Percentiles rank a stretch among this genome's conserved stretches.
Conservation (phyloP, 2,888 invertebrate species). For the Teleogryllus oceanicus region DNA sequence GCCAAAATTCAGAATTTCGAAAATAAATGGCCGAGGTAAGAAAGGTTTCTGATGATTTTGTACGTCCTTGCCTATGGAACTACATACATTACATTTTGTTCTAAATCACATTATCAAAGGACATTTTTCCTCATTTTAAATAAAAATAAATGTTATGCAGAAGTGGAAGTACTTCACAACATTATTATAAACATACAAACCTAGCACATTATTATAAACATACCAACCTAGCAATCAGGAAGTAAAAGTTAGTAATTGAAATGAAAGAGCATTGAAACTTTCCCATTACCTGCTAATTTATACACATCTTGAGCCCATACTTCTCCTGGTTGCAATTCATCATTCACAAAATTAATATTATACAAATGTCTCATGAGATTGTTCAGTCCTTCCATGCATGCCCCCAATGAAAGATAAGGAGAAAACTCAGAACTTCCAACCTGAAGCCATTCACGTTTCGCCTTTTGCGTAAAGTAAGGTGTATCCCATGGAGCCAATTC, state of each 20-base stretch:
- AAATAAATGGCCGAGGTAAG: too few relatives aligned
- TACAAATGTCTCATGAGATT: slow-evolving; percentile 79
- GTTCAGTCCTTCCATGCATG: slow-evolving; percentile 96
- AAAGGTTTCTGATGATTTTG: too few relatives aligned
- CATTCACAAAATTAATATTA: slow-evolving; percentile 71
- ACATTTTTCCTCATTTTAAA: too few relatives aligned
- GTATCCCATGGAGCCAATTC: slow-evolving; percentile 72
- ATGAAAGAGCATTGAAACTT: neutral
- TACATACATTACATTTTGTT: too few relatives aligned
- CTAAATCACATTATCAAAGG: too few relatives aligned
- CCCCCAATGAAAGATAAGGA: slow-evolving; percentile 86
- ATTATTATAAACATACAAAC: too few relatives aligned
- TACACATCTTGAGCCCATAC: slow-evolving; percentile 85
- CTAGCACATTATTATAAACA: too few relatives aligned
- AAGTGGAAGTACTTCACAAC: too few relatives aligned
- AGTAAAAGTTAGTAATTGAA: too few relatives aligned
- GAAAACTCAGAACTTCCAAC: slow-evolving; percentile 70
- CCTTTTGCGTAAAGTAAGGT: slow-evolving; percentile 74
- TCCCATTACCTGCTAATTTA: slow-evolving; percentile 66
- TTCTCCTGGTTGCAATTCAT: slow-evolving; percentile 73
- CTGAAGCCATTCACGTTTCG: slow-evolving; percentile 67
- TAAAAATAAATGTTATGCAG: neutral
- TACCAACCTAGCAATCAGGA: too few relatives aligned
- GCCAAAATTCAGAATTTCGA: too few relatives aligned
- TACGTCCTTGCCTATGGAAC: too few relatives aligned